phyloP scores from a whole-genome alignment of 2,113 vertebrate species.

The Cervus canadensis region DNA sequence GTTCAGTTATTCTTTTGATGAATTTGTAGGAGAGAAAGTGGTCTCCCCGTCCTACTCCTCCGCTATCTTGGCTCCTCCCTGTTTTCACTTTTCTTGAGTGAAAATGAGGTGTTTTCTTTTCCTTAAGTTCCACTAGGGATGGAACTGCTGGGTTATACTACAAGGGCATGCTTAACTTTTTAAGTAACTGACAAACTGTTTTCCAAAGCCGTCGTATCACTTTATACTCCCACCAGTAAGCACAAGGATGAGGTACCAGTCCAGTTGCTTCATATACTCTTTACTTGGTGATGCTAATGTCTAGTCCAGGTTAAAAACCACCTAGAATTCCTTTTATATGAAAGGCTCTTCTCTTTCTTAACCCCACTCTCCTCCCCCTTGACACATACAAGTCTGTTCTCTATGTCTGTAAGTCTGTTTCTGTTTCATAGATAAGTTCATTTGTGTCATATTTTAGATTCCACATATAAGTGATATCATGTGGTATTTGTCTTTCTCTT shows the following conservation, averaged over 20 bases:
- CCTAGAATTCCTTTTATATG: background rate
- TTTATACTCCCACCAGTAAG: background rate
- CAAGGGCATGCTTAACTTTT: background rate
- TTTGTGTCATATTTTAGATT: background rate
- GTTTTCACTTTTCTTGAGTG: background rate
- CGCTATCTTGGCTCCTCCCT: too few species aligned
- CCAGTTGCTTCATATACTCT: background rate
- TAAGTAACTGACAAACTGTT: background rate
- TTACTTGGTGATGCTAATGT: background rate
- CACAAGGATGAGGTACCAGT: background rate
- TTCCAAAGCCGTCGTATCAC: background rate
- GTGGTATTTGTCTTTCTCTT: background rate
- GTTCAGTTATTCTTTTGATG: too few species aligned
- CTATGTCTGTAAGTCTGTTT: background rate
- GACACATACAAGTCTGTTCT: background rate
- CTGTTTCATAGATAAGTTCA: background rate
- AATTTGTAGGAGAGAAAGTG: too few species aligned
- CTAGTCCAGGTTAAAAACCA: background rate
- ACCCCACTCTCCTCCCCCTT: background rate
- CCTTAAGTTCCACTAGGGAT: background rate
- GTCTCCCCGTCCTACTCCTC: too few species aligned
- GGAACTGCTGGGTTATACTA: background rate
- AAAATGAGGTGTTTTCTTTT: background rate
- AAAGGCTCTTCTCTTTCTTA: constrained; percentile 25
- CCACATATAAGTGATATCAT: background rate